phyloP scores from a whole-genome alignment of 2,888 invertebrate genomes.

The Malachius bipustulatus region DNA sequence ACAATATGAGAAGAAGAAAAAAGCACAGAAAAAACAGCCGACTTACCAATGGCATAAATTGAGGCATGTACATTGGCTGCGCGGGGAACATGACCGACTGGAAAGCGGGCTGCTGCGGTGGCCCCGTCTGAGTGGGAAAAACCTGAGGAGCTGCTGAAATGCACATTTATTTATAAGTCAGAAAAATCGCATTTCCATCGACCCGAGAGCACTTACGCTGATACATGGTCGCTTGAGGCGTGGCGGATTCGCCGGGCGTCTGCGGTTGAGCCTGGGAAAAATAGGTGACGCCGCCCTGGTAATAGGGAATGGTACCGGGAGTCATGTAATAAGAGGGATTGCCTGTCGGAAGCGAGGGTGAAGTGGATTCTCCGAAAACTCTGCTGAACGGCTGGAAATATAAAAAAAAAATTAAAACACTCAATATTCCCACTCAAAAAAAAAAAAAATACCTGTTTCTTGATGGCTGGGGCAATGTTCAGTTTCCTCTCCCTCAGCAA shows the following conservation, averaged over 20 bases:
- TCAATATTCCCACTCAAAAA: no score
- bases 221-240: constrained; percentile 30
- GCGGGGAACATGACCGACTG: constrained; percentile 36
- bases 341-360: constrained; percentile 40
- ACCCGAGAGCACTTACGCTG: constrained; percentile 35
- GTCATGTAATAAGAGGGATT: constrained; percentile 36
- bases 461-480: constrained; percentile 78
- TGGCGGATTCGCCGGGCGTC: constrained; percentile 29
- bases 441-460: constrained; percentile 60
- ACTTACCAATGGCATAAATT: no score
- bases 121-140: constrained; percentile 33
- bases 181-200: no score
- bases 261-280: constrained; percentile 28
- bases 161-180: no score
- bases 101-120: constrained; percentile 33
- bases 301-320: constrained; percentile 34
- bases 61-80: constrained; percentile 37
- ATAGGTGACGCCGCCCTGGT: constrained; percentile 34
- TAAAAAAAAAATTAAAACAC: constrained; percentile 8
- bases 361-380: constrained; percentile 43
- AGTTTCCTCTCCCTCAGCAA: constrained; percentile 68
- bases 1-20: no score
- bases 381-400: constrained; percentile 37
- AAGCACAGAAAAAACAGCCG: no score
- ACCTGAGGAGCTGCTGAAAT: constrained; percentile 33